Evolutionary conservation across 2,888 invertebrate genomes (phyloP).

Genomic region (Melanostoma scalare): DNA sequence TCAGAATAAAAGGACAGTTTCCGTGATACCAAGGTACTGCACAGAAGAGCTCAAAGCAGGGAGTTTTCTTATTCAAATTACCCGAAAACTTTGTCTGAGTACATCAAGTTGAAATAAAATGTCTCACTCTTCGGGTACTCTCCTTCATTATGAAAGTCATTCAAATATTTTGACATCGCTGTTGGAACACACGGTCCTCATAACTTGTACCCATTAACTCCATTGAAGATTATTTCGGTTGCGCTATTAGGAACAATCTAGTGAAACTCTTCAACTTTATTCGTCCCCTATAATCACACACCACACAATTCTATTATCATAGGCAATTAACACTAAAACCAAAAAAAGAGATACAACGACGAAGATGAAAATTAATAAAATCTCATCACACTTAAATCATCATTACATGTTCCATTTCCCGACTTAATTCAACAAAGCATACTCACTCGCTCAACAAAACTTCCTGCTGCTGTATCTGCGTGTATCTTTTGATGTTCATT

Average conservation of each 20-base stretch:
- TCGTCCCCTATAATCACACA: slow-evolving; percentile 15
- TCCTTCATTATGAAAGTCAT: background rate
- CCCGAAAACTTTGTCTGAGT: too few relatives aligned
- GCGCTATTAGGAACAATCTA: background rate
- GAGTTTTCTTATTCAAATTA: too few relatives aligned
- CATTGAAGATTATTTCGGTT: background rate
- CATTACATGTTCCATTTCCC: slow-evolving; percentile 53
- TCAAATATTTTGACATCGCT: slow-evolving; percentile 26
- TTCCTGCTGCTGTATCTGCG: slow-evolving; percentile 7
- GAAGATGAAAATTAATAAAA: slow-evolving; percentile 51
- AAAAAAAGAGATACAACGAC: slow-evolving; percentile 24
- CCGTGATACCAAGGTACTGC: too few relatives aligned
- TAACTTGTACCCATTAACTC: slow-evolving; percentile 7
- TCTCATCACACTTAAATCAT: slow-evolving; percentile 66
- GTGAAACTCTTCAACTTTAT: background rate
- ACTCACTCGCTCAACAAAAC: slow-evolving; percentile 30
- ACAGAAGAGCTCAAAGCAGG: too few relatives aligned
- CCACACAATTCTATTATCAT: slow-evolving; percentile 2
- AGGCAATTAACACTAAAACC: slow-evolving; percentile 17
- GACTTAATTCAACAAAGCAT: slow-evolving; percentile 29
- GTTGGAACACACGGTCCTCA: background rate
- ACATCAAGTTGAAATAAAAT: too few relatives aligned
- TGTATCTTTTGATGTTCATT: slow-evolving; percentile 10
- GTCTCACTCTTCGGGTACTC: too few relatives aligned
- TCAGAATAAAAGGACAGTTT: too few relatives aligned